Evolutionary conservation across 2,888 invertebrate genomes (phyloP).

Genomic region (Abrostola tripartita): DNA sequence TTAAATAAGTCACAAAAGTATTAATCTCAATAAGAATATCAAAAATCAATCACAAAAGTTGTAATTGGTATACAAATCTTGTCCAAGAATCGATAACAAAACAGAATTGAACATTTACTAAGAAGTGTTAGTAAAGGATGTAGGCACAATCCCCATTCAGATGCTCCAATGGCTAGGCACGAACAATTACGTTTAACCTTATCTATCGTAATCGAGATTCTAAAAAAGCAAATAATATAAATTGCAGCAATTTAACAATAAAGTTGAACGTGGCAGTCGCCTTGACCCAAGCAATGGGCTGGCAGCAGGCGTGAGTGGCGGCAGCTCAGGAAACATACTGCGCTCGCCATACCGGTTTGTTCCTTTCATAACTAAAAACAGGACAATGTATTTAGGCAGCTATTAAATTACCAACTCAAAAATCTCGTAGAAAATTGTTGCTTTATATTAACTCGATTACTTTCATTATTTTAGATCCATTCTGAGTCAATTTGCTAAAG

Average conservation of each 20-base stretch:
- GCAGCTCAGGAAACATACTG: slow-evolving; percentile 53
- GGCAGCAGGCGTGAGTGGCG: slow-evolving; percentile 54
- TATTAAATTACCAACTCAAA: background rate
- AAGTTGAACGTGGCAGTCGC: slow-evolving; percentile 56
- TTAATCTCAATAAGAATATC: slow-evolving; percentile 30
- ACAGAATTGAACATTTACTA: background rate
- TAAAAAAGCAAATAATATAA: slow-evolving; percentile 63
- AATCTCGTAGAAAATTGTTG: background rate
- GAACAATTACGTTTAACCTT: slow-evolving; percentile 56
- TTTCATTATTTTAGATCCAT: background rate
- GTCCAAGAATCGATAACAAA: background rate
- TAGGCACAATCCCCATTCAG: slow-evolving; percentile 19
- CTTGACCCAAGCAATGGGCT: slow-evolving; percentile 59
- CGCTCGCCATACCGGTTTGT: slow-evolving; percentile 52
- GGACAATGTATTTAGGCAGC: slow-evolving; percentile 45
- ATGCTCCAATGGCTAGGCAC: slow-evolving; percentile 46
- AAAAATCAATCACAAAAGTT: too few species aligned
- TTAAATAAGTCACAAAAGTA: slow-evolving; percentile 33
- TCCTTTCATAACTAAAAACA: slow-evolving; percentile 57
- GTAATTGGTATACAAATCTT: too few species aligned
- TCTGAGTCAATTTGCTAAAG: too few species aligned
- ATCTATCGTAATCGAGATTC: slow-evolving; percentile 55
- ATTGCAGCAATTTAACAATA: slow-evolving; percentile 65
- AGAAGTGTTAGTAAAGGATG: background rate
- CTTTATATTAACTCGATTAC: background rate